Conservation (phyloP, 2,888 invertebrate species). For the Amiota minor region DNA sequence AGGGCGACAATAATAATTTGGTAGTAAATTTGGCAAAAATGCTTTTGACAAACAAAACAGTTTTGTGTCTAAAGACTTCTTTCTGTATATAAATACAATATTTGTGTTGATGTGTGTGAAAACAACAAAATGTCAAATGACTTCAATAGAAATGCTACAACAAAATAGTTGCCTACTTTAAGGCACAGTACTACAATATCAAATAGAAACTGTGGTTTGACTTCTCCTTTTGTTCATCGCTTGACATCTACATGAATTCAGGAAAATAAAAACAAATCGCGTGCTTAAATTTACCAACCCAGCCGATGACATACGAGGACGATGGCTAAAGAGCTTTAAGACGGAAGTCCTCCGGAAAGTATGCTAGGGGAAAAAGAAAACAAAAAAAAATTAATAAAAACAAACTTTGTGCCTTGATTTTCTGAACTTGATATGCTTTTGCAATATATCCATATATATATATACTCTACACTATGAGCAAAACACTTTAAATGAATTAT, state of each 20-base stretch:
- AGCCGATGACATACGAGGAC: background rate
- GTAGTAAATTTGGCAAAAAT: conserved; percentile 63
- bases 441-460: too few species aligned
- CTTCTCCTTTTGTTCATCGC: background rate
- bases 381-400: conserved; percentile 4
- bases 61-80: too few species aligned
- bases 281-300: background rate
- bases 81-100: too few species aligned
- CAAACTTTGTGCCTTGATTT: conserved; percentile 8
- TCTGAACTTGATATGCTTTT: background rate
- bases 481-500: conserved; percentile 1
- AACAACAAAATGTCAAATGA: background rate
- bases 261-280: conserved; percentile 11
- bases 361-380: background rate
- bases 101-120: background rate
- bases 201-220: background rate
- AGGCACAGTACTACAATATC: background rate
- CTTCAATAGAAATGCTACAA: background rate
- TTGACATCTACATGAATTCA: background rate
- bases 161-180: conserved; percentile 7
- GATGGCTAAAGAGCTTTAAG: background rate
- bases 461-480: too few species aligned
- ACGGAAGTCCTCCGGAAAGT: background rate
- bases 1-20: conserved; percentile 39
- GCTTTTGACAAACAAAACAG: conserved; percentile 57